phyloP scores from a whole-genome alignment of 1,140 invertebrate genomes.

The Pectinophora gossypiella region DNA sequence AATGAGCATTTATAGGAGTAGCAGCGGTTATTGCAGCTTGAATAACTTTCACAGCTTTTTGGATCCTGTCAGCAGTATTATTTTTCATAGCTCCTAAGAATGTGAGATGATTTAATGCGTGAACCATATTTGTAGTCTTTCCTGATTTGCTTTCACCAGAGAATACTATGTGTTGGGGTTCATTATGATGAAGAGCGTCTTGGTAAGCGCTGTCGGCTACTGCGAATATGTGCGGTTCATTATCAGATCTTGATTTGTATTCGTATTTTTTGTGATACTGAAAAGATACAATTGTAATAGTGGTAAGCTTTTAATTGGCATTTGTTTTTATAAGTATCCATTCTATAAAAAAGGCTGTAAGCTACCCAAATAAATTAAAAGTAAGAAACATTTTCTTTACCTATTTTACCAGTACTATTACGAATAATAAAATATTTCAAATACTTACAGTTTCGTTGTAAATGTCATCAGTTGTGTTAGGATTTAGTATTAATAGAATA shows the following conservation, averaged over 20 bases:
- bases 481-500: slow-evolving; percentile 91
- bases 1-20: slow-evolving; percentile 90
- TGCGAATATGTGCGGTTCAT: slow-evolving; percentile 92
- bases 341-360: too few relatives aligned
- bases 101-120: slow-evolving; percentile 85
- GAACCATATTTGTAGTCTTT: slow-evolving; percentile 86
- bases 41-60: slow-evolving; percentile 84
- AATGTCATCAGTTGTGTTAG: slow-evolving; percentile 83
- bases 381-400: too few relatives aligned
- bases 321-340: neutral
- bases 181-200: slow-evolving; percentile 88
- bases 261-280: slow-evolving; percentile 89
- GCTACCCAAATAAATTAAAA: too few relatives aligned
- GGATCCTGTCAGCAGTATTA: slow-evolving; percentile 81
- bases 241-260: slow-evolving; percentile 90
- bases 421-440: slow-evolving; percentile 8
- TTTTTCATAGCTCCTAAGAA: slow-evolving; percentile 80
- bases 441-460: slow-evolving; percentile 81
- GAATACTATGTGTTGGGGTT: slow-evolving; percentile 87
- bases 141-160: slow-evolving; percentile 91
- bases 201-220: slow-evolving; percentile 92
- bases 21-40: slow-evolving; percentile 89
- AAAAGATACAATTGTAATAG: slow-evolving; percentile 28
- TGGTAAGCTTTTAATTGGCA: neutral
- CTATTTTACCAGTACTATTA: too few relatives aligned